phyloP scores from a whole-genome alignment of 2,797 vertebrate species.

The Pseudotriccus pelzelni region DNA sequence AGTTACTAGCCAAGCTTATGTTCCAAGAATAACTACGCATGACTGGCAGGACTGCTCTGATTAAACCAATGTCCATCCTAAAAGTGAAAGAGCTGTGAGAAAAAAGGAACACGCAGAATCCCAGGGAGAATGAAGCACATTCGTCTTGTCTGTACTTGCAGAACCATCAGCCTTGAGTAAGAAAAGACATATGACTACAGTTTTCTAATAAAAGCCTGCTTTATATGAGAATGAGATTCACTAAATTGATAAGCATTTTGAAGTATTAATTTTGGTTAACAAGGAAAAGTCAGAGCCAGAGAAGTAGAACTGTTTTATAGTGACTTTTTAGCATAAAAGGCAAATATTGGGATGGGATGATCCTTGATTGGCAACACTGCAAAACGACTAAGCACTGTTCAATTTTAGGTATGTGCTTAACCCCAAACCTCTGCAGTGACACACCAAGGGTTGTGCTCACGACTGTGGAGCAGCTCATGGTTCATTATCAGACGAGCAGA shows the following conservation, averaged over 20 bases:
- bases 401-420: not conserved
- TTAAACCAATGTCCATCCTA: conserved; percentile 9
- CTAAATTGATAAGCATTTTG: conserved; percentile 43
- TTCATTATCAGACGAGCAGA: not conserved
- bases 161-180: conserved; percentile 27
- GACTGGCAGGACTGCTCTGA: not conserved
- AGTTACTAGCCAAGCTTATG: conserved; percentile 1
- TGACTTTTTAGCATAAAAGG: not conserved
- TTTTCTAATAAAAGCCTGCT: conserved; percentile 56
- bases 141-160: conserved; percentile 51
- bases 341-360: not conserved
- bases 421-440: not conserved
- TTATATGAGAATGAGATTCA: conserved; percentile 47
- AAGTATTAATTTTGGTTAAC: conserved; percentile 17
- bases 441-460: not conserved
- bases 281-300: not conserved
- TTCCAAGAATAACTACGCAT: not conserved
- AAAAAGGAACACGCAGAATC: conserved; percentile 47
- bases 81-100: conserved; percentile 39
- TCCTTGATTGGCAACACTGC: not conserved
- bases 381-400: not conserved
- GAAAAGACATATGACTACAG: not conserved
- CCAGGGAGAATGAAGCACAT: conserved; percentile 29
- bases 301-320: not conserved
- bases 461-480: accelerated